Conservation (phyloP, 2,888 invertebrate genomes). For the Epistrophe grossulariae region DNA sequence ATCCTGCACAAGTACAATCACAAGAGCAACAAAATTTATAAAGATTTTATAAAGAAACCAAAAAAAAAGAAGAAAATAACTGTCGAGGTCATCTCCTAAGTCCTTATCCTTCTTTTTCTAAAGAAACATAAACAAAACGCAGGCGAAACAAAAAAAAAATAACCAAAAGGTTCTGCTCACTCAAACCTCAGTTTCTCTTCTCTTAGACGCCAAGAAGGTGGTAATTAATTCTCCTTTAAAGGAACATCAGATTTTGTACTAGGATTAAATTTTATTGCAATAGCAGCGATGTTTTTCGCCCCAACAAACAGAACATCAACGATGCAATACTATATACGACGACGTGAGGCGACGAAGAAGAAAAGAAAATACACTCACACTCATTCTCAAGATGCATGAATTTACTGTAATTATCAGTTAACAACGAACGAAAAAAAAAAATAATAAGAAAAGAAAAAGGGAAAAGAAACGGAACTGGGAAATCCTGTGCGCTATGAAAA, state of each 20-base stretch:
- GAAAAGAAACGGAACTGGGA: constrained; percentile 42
- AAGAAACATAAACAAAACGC: constrained; percentile 20
- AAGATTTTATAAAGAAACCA: constrained; percentile 21
- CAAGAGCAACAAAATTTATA: constrained; percentile 18
- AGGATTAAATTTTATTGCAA: constrained; percentile 48
- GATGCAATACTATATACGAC: not conserved
- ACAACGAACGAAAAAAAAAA: constrained; percentile 31
- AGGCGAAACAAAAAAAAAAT: constrained; percentile 1
- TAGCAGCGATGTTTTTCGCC: not conserved
- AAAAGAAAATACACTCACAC: constrained; percentile 10
- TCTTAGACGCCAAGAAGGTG: constrained; percentile 34
- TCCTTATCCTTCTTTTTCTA: not conserved
- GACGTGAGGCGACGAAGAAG: not conserved
- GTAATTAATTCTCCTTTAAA: constrained; percentile 60
- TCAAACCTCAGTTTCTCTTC: not conserved
- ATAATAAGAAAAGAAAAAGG: not conserved
- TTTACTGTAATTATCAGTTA: constrained; percentile 63
- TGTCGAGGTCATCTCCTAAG: constrained; percentile 59
- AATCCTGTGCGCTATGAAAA: constrained; percentile 54
- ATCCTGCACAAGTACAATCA: constrained; percentile 27
- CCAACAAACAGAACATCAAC: not conserved
- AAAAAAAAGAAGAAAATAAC: constrained; percentile 4
- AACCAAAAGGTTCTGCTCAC: not conserved
- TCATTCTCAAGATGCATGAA: constrained; percentile 38
- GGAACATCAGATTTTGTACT: constrained; percentile 16